These are phyloP conservation scores for Pseudomyrmex cubaensis DNA, from an alignment of 1,140 invertebrate genomes.

Conservation along the genomic window DNA sequence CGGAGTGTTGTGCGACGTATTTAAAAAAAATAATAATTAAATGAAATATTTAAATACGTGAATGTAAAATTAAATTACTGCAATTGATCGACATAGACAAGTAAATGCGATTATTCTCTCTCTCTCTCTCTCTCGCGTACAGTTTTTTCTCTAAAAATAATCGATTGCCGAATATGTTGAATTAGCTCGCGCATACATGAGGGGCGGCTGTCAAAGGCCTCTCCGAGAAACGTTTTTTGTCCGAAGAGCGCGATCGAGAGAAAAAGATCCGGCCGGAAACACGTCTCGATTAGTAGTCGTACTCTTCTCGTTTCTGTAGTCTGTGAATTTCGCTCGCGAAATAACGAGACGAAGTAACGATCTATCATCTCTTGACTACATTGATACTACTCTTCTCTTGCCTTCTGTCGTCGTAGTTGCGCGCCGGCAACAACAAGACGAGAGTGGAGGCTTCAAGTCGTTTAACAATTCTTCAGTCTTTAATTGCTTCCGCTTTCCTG, in stretches of 20 bases:
- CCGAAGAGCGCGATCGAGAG: not conserved
- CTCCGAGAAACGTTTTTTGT: not conserved
- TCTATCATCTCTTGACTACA: conserved; percentile 48
- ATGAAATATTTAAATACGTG: no score
- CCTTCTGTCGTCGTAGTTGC: not conserved
- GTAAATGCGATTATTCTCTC: no score
- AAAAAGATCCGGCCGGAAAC: not conserved
- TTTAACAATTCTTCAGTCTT: conserved; percentile 31
- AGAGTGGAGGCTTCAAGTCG: not conserved
- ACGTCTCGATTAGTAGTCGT: conserved; percentile 24
- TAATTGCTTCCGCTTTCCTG: conserved; percentile 49
- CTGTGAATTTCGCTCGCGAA: conserved; percentile 10
- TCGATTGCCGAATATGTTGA: not conserved
- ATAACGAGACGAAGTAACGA: conserved; percentile 41
- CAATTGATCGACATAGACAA: no score
- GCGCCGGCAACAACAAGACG: not conserved
- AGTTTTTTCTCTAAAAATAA: not conserved
- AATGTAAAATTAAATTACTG: no score
- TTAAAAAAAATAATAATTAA: no score
- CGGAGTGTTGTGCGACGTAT: no score
- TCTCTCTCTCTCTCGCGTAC: not conserved
- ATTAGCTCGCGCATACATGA: not conserved
- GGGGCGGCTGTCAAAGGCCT: not conserved
- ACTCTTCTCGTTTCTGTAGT: not conserved
- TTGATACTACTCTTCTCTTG: conserved; percentile 41